Evolutionary conservation across 2,888 invertebrate species (phyloP), one percentile per base, ranked within the genome.

Genomic region (Drosophila birchii): DNA sequence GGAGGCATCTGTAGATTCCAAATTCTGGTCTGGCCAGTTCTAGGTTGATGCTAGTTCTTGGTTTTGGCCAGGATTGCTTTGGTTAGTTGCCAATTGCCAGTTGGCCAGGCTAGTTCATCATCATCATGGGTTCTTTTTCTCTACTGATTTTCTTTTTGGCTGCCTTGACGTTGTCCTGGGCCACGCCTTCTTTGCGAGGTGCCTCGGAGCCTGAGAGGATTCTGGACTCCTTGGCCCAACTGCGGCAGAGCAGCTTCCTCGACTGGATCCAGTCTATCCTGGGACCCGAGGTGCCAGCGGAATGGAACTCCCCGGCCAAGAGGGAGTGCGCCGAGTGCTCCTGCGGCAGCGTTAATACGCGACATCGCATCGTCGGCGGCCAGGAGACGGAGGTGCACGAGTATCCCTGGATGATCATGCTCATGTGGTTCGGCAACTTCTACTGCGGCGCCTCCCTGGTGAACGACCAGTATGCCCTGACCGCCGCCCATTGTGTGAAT

Each of bases 401-500:
- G 91, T 92, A 92, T 68, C 96, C 96, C 1, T 97, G 93, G 92
- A 95, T 96, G 94, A 95, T 94, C 0, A 93, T 95, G 77, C 92
- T 97, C 18, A 91, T 95, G 89, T 90, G 90, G 73, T 83, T 86
- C 7, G 90, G 88, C 7, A 86, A 75, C 34, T 96, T 96, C 92
- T 96, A 96, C 92, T 97, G 97, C 89, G 97, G 96, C 0, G 96
- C 94, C 1, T 94, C 96, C 0, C 93, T 96, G 54, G 95, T 97
- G 81, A 96, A 95, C 86, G 95, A 96, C 88, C 93, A 94, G 69
- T 96, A 96, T 86, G 93, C 96, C 18, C 80, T 96, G 59, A 97
- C 97, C 0, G 97, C 97, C 0, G 95, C 95, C 0, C 97, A 97
- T 92, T 97, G 97, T 86, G 94, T 90, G 2, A 79, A 81, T 36